Base-by-base conservation (phyloP, 2,113 vertebrate genomes). In the Saccopteryx leptura region DNA sequence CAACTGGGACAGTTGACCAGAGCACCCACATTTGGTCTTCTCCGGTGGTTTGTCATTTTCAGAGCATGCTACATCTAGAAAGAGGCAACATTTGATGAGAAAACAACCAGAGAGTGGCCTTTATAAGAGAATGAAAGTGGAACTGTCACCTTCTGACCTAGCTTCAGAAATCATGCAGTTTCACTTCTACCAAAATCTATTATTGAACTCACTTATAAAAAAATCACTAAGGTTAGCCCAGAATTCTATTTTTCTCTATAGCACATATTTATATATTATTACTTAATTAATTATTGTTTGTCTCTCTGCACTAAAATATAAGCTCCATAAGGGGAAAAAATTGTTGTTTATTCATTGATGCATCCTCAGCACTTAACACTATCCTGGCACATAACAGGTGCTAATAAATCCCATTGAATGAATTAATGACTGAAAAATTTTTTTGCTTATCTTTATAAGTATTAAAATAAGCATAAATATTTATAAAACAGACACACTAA, bases 161-260 rank as follows among this genome's bases (percentile, higher is more conserved):
- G 9, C 33, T 69, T 68, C 63, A 91, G 12, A 93, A 66, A 50
- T 50, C 3, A 74, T 11, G 0, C 21, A 28, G 9, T 33, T 89
- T 85, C 13, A 52, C 26, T 39, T 86, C 56, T 66, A 65, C 56
- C n/a, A 10, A 66, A 88, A 80, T 84, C 46, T 74, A 39, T 33
- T 24, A 31, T 66, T 87, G 56, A n/a, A 89, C 21, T 81, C 9
- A 74, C 50, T 66, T 91, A 80, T 50, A 76, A 72, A 46, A 46
- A 74, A 94, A 14, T 86, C 83, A 90, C 15, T 81, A 56, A 66
- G 11, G 14, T 24, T 56, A 89, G 93, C 18, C 1, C 1, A 79
- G 31, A 80, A 82, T 80, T 90, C 3, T 50, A 28, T 50, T 92
- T 88, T 90, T 80, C 18, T 52, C 31, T 24, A 89, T 86, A 81